phyloP scores from a whole-genome alignment of 2,113 vertebrate genomes.

The Rhinolophus sinicus region DNA sequence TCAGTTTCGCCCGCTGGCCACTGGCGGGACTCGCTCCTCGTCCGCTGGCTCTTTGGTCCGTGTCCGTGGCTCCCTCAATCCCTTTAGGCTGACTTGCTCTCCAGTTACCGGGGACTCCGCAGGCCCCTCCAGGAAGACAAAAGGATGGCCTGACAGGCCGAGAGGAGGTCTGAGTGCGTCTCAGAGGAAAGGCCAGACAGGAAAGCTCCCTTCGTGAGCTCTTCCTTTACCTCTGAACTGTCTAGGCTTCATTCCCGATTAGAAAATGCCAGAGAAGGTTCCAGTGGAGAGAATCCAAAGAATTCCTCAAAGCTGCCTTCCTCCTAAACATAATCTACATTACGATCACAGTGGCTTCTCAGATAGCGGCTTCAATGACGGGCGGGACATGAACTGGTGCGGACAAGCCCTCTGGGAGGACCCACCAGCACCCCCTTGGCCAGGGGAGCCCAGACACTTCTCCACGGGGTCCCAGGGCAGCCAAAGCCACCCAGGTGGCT shows the following conservation, averaged over 20 bases:
- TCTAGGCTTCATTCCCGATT: background rate
- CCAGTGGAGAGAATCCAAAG: background rate
- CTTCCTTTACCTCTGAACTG: background rate
- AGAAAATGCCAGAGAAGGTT: background rate
- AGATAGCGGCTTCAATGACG: background rate
- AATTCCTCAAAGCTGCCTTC: background rate
- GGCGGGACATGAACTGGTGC: background rate
- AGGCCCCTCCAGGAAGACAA: background rate
- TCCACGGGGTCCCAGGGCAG: background rate
- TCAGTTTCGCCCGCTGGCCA: too few relatives aligned
- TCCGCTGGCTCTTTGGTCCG: background rate
- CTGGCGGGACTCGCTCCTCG: background rate
- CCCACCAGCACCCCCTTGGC: rapidly evolving
- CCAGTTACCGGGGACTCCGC: background rate
- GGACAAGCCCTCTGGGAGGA: background rate
- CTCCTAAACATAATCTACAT: background rate
- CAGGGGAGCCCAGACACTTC: background rate
- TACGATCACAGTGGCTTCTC: background rate
- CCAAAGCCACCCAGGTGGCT: background rate
- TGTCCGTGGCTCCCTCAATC: rapidly evolving
- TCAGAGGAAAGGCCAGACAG: background rate
- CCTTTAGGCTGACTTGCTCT: background rate
- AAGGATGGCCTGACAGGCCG: too few relatives aligned
- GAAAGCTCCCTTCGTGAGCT: background rate
- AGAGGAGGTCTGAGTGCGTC: background rate